Evolutionary conservation across 2,888 invertebrate species (phyloP), one percentile per base, ranked within the genome.

Genomic region (Nineta flava): DNA sequence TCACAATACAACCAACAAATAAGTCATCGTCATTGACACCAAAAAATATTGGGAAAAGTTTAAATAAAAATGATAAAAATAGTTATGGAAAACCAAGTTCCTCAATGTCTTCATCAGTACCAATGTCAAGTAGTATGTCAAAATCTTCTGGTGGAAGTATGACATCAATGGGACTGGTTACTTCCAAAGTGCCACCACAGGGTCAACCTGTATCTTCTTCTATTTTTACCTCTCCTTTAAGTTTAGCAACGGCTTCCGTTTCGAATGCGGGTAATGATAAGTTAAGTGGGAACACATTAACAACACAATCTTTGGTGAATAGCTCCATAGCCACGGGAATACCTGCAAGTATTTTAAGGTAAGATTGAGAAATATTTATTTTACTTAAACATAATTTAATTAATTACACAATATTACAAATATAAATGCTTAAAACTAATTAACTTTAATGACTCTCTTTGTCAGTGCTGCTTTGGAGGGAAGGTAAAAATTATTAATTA

Each of bases 391-490:
- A 5, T 38, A 38, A n/a, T 38, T n/a, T 9, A 38, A 38, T 35
- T 5, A 38, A 13, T 38, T 7, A n/a, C n/a, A n/a, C n/a, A n/a
- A n/a, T n/a, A n/a, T n/a, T n/a, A n/a, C n/a, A 38, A 38, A 38
- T 13, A 38, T 10, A 9, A 32, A 32, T 13, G 4, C 38, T 38
- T 38, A 5, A 4, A 38, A 38, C 38, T 38, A 13, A n/a, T 38
- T 38, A 10, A n/a, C 17, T 34, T 38, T 49, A 47, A 46, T 17
- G 21, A 45, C 38, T 61, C 57, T 60, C 53, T 62, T 59, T 62
- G 55, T 61, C 64, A 81, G 81, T 75, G 80, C 80, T 66, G 80
- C 80, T 58, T 73, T 81, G 72, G 80, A 81, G 70, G 79, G 79
- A 69, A 78, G 77, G 76, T 78, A 71, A 76, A 78, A 63, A 48